These are phyloP conservation scores for Bombus breviceps DNA, from an alignment of 1,140 invertebrate species.

Conservation along the genomic window DNA sequence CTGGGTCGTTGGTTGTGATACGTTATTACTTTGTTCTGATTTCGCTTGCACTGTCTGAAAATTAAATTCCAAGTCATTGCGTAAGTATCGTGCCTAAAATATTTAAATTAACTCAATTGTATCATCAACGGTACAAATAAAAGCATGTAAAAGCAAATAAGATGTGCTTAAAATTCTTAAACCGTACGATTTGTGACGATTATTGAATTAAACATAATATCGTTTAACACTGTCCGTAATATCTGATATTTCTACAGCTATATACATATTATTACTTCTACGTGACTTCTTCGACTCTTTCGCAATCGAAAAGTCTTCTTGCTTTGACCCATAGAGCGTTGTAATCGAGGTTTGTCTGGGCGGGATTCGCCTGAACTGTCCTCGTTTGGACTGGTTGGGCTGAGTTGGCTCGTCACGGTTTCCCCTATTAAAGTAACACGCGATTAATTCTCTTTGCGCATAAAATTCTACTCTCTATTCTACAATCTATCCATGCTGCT, in stretches of 20 bases:
- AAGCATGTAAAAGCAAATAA: no score
- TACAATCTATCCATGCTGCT: slow-evolving; percentile 74
- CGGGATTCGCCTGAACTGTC: slow-evolving; percentile 86
- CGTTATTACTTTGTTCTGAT: slow-evolving; percentile 36
- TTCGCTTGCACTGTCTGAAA: slow-evolving; percentile 47
- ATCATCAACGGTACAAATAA: not conserved
- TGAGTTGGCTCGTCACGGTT: slow-evolving; percentile 88
- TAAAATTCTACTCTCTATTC: slow-evolving; percentile 43
- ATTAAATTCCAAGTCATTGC: not conserved
- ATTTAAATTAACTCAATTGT: not conserved
- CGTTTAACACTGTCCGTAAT: no score
- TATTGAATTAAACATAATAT: no score
- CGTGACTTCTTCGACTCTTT: slow-evolving; percentile 87
- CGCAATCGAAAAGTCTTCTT: slow-evolving; percentile 95
- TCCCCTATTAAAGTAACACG: slow-evolving; percentile 83
- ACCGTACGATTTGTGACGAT: no score
- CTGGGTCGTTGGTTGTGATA: slow-evolving; percentile 34
- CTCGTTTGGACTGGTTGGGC: slow-evolving; percentile 88
- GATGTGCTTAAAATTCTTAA: no score
- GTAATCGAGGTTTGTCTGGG: slow-evolving; percentile 89
- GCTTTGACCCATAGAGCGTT: slow-evolving; percentile 96
- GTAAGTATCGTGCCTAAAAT: not conserved
- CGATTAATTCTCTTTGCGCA: slow-evolving; percentile 22
- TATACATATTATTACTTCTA: slow-evolving; percentile 75
- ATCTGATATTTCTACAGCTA: not conserved